Evolutionary conservation across 2,113 vertebrate genomes (phyloP).

Genomic region (Periophthalmus modestus): DNA sequence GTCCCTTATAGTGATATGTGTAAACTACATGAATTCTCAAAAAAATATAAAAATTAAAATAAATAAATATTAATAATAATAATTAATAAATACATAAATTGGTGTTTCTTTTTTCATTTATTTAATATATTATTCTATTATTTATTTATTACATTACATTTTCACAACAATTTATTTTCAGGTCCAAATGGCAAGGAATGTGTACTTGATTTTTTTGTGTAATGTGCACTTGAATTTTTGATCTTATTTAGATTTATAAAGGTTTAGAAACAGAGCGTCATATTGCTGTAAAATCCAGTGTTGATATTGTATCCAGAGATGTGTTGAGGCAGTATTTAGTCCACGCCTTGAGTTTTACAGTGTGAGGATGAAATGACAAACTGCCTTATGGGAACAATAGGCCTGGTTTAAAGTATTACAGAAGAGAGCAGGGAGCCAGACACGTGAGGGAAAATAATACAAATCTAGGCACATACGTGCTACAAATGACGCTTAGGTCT

Average conservation of each 20-base stretch:
- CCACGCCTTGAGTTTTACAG: conserved; percentile 44
- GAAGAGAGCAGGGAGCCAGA: not conserved
- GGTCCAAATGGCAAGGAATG: too few species aligned
- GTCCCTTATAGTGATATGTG: too few species aligned
- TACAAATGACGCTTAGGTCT: not conserved
- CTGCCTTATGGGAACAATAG: not conserved
- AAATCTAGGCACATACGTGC: not conserved
- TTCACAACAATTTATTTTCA: not conserved
- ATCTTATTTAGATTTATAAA: not conserved
- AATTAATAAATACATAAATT: too few species aligned
- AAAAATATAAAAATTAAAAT: too few species aligned
- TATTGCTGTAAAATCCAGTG: not conserved
- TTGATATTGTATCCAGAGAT: conserved; percentile 33
- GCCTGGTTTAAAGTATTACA: not conserved
- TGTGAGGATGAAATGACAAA: conserved; percentile 31
- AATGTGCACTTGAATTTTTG: too few species aligned
- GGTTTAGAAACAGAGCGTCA: too few species aligned
- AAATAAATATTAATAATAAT: too few species aligned
- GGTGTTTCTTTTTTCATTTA: too few species aligned
- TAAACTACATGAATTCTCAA: too few species aligned
- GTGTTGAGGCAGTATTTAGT: conserved; percentile 6
- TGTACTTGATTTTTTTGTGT: too few species aligned
- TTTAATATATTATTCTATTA: too few species aligned
- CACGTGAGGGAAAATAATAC: conserved; percentile 9
- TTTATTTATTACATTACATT: too few species aligned